phyloP scores from a whole-genome alignment of 2,113 vertebrate species.

The Orthonyx spaldingii region DNA sequence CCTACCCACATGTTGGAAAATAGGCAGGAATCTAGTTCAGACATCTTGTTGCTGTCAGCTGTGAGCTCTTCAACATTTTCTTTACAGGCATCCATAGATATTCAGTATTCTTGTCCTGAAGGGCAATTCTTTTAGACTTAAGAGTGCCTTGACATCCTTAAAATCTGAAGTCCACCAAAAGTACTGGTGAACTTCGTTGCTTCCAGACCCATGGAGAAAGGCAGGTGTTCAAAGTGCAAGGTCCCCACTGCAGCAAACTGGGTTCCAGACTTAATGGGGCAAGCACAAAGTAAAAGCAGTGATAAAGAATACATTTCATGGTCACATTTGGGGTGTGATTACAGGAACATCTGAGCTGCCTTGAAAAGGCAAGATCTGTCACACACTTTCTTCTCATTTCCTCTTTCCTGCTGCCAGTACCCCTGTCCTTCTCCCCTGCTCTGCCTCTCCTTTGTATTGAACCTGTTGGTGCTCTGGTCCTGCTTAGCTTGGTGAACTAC shows the following conservation, averaged over 20 bases:
- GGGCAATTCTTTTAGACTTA: neutral
- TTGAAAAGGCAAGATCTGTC: neutral
- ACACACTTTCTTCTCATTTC: neutral
- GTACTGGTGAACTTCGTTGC: neutral
- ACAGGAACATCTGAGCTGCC: neutral
- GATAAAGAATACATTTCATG: neutral
- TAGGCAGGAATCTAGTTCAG: neutral
- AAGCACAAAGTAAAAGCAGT: neutral
- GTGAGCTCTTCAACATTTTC: neutral
- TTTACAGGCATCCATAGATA: slow-evolving; percentile 11
- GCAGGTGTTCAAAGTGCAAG: neutral
- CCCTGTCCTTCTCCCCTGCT: neutral
- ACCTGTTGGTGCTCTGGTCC: neutral
- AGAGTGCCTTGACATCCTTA: neutral
- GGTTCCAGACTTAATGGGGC: neutral
- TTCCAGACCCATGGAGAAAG: neutral
- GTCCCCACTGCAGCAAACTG: rapidly evolving
- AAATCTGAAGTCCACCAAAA: neutral
- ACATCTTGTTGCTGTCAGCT: neutral
- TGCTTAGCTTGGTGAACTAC: neutral
- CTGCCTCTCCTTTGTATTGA: neutral
- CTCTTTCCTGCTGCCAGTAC: neutral
- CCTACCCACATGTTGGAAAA: neutral
- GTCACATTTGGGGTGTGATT: neutral
- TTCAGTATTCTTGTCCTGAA: neutral